These are phyloP conservation scores for Drosophila miranda DNA, from an alignment of 1,140 invertebrate genomes.

Conservation along the genomic window DNA sequence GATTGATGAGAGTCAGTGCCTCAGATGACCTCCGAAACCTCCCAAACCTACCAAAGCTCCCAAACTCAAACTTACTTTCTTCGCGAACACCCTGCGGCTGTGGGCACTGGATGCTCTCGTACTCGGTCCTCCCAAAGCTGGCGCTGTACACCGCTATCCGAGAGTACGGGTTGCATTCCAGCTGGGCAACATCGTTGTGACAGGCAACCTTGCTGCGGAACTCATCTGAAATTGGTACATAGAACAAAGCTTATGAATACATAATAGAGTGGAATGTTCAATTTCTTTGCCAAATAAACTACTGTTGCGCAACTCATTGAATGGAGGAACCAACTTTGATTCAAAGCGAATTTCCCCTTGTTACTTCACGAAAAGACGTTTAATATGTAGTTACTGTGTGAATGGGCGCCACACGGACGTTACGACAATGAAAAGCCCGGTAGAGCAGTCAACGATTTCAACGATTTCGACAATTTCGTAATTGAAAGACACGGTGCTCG, in stretches of 20 bases:
- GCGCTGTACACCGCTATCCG: slow-evolving; percentile 95
- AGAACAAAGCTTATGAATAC: too few species aligned
- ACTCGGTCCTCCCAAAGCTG: slow-evolving; percentile 93
- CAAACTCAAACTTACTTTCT: slow-evolving; percentile 86
- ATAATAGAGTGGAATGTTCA: too few species aligned
- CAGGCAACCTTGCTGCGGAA: slow-evolving; percentile 95
- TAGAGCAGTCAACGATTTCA: slow-evolving; percentile 43
- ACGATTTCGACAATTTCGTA: slow-evolving; percentile 31
- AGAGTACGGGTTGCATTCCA: slow-evolving; percentile 91
- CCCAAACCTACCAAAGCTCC: too few species aligned
- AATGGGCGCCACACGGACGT: not conserved
- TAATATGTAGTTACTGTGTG: not conserved
- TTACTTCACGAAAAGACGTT: not conserved
- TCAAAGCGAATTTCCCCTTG: slow-evolving; percentile 7
- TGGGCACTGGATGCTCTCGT: slow-evolving; percentile 94
- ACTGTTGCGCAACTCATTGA: not conserved
- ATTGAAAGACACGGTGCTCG: slow-evolving; percentile 48
- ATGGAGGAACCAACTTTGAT: slow-evolving; percentile 17
- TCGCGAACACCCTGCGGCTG: slow-evolving; percentile 92
- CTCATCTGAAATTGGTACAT: slow-evolving; percentile 87
- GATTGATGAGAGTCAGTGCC: slow-evolving; percentile 24
- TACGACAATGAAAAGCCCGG: slow-evolving; percentile 30
- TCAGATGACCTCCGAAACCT: not conserved
- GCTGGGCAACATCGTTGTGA: slow-evolving; percentile 92
- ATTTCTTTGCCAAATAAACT: not conserved